A percentile compares a stretch with the other conserved stretches of the same genome.
Evolutionary conservation across 2,888 invertebrate species (phyloP).

Genomic region (Noctua pronuba): DNA sequence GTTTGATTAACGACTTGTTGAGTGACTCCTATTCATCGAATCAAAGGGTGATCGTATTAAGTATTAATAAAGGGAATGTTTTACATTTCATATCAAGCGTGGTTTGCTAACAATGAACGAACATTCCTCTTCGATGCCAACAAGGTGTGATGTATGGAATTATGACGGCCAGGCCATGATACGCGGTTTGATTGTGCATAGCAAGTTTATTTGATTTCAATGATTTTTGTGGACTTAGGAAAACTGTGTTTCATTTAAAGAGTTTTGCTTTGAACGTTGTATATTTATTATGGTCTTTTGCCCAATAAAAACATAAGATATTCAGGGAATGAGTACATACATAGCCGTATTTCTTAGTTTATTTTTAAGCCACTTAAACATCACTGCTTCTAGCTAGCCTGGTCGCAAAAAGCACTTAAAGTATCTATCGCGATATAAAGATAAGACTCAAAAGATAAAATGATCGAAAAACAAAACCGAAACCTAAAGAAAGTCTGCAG

Average conservation of each 20-base stretch:
- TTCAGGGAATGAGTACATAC: not conserved
- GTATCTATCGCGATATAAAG: constrained; percentile 30
- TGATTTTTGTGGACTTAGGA: constrained; percentile 28
- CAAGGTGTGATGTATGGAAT: constrained; percentile 70
- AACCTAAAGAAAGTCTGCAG: constrained; percentile 54
- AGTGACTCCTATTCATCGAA: constrained; percentile 88
- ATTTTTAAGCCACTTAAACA: not conserved
- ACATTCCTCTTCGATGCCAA: constrained; percentile 65
- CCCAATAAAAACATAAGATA: not conserved
- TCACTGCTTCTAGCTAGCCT: not conserved
- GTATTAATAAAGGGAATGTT: constrained; percentile 88
- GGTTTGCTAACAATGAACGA: constrained; percentile 66
- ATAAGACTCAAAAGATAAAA: constrained; percentile 43
- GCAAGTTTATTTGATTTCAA: constrained; percentile 46
- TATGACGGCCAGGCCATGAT: constrained; percentile 67
- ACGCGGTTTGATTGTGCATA: constrained; percentile 66
- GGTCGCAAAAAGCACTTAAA: constrained; percentile 35
- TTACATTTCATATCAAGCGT: constrained; percentile 80
- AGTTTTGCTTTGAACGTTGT: not conserved
- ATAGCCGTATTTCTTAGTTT: not conserved
- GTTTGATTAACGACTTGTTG: constrained; percentile 90
- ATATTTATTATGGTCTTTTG: not conserved
- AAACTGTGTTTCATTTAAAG: not conserved
- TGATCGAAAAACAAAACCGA: constrained; percentile 38
- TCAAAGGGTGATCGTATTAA: constrained; percentile 88